phyloP scores from a whole-genome alignment of 2,888 invertebrate species.

The Capitulum mitella region DNA sequence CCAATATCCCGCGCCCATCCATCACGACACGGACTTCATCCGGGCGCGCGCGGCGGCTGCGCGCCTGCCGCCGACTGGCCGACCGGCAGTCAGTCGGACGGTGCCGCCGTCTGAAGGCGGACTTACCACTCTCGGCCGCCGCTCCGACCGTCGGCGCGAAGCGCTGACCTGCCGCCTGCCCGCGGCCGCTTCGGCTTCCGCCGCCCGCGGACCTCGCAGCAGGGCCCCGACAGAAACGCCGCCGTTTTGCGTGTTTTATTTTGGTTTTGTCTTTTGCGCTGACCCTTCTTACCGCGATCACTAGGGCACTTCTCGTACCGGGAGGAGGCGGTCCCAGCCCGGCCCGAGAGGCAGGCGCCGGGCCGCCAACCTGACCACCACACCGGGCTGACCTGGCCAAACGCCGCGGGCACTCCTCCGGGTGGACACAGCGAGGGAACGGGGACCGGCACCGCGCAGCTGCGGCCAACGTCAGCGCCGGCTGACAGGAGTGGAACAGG shows the following conservation, averaged over 20 bases:
- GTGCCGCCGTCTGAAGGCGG: background rate
- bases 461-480: no score
- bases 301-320: no score
- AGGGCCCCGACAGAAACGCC: background rate
- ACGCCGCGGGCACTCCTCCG: background rate
- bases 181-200: background rate
- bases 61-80: no score
- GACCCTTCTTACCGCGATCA: background rate
- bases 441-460: no score
- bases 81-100: no score
- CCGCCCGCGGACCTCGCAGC: background rate
- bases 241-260: background rate
- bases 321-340: background rate
- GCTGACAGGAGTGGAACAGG: background rate
- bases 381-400: background rate
- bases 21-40: background rate
- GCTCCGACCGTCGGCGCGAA: background rate
- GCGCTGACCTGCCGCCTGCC: background rate
- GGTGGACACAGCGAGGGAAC: background rate
- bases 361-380: background rate
- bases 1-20: background rate
- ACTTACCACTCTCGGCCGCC: background rate
- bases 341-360: background rate
- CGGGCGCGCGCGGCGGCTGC: background rate
- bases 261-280: conserved; percentile 15